phyloP scores from a whole-genome alignment of 2,888 invertebrate genomes.

The Nymphalis polychloros region DNA sequence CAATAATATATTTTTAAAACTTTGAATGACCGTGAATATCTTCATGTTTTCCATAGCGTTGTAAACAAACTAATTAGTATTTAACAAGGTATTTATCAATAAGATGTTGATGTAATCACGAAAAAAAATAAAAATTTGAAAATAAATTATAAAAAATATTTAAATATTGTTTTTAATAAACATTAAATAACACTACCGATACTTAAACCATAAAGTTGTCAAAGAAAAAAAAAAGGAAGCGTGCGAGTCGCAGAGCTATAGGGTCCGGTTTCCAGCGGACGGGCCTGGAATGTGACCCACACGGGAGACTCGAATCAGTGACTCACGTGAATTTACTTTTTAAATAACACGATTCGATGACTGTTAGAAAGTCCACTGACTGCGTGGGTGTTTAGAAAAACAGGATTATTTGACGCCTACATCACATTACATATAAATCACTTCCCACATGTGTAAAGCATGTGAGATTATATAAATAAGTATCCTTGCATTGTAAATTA shows the following conservation, averaged over 20 bases:
- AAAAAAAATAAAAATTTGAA: neutral
- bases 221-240: constrained; percentile 45
- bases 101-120: neutral
- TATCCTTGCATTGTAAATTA: constrained; percentile 25
- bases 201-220: constrained; percentile 37
- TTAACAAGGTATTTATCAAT: neutral
- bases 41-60: neutral
- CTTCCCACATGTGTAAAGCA: constrained; percentile 45
- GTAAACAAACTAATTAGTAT: constrained; percentile 1
- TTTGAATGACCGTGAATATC: neutral
- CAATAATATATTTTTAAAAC: no score
- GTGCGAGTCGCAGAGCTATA: constrained; percentile 40
- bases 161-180: neutral
- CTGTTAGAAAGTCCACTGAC: constrained; percentile 63
- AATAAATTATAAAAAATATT: neutral
- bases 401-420: constrained; percentile 50
- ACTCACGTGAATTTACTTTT: constrained; percentile 62
- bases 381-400: constrained; percentile 70
- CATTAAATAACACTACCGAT: constrained; percentile 28
- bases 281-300: constrained; percentile 77
- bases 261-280: constrained; percentile 51
- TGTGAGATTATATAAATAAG: constrained; percentile 38
- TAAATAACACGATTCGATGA: constrained; percentile 49
- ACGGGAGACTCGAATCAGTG: constrained; percentile 65
- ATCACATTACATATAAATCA: constrained; percentile 52